Evolutionary conservation across 2,797 vertebrate species (phyloP).

Genomic region (Betta splendens): DNA sequence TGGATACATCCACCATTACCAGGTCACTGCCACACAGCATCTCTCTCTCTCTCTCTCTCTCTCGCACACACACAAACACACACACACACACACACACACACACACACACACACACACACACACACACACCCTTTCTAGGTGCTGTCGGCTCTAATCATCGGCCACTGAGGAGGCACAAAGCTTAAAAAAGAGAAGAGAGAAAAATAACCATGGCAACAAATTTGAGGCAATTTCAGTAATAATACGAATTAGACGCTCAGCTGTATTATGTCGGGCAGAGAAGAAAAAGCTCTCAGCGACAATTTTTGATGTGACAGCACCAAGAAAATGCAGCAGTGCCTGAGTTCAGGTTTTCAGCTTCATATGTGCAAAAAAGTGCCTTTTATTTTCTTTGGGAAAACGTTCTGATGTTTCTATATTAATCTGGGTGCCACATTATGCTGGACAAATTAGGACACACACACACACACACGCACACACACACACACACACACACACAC

Average conservation of each 20-base stretch:
- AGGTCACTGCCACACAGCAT: slow-evolving; percentile 78
- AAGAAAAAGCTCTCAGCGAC: slow-evolving; percentile 66
- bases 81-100: slow-evolving; percentile 40
- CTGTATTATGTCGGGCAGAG: slow-evolving; percentile 69
- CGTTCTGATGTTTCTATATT: slow-evolving; percentile 40
- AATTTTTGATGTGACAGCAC: slow-evolving; percentile 50
- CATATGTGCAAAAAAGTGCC: background rate
- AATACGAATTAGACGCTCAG: slow-evolving; percentile 74
- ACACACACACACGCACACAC: slow-evolving; percentile 45
- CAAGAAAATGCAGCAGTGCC: slow-evolving; percentile 16
- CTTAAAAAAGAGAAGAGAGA: slow-evolving; percentile 71
- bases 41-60: slow-evolving; percentile 49
- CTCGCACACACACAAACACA: slow-evolving; percentile 39
- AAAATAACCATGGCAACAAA: slow-evolving; percentile 86
- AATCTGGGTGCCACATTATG: slow-evolving; percentile 41
- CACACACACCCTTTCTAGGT: slow-evolving; percentile 57
- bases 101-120: slow-evolving; percentile 50
- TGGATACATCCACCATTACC: slow-evolving; percentile 81
- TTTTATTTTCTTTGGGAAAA: slow-evolving; percentile 22
- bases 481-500: slow-evolving; percentile 51
- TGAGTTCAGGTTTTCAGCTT: slow-evolving; percentile 11
- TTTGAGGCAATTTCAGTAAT: slow-evolving; percentile 84
- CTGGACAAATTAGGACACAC: slow-evolving; percentile 48
- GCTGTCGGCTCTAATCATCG: slow-evolving; percentile 71
- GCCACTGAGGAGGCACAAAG: slow-evolving; percentile 73